phyloP scores from a whole-genome alignment of 1,140 invertebrate species.

The Dreissena polymorpha region DNA sequence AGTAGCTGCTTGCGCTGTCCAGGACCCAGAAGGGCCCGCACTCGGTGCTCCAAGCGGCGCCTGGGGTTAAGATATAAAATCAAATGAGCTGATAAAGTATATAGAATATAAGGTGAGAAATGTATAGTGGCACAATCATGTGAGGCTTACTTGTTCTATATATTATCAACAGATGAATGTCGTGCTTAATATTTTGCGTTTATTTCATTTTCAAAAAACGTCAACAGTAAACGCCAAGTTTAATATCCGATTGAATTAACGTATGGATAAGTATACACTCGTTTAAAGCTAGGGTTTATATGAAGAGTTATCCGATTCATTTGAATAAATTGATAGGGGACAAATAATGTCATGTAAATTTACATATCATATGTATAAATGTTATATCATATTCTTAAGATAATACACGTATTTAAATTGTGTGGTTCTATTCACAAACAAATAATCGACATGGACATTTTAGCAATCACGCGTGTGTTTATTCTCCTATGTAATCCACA shows the following conservation, averaged over 20 bases:
- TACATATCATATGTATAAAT: background rate
- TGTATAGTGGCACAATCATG: background rate
- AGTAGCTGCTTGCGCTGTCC: constrained; percentile 41
- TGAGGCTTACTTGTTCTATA: background rate
- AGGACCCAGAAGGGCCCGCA: constrained; percentile 63
- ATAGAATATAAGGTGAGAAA: background rate
- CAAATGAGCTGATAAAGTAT: background rate
- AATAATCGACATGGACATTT: too few relatives aligned
- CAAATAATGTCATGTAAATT: background rate
- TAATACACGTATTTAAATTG: background rate
- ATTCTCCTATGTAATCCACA: too few relatives aligned
- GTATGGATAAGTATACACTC: too few relatives aligned
- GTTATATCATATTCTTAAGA: background rate
- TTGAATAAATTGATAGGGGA: background rate
- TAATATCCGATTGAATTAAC: too few relatives aligned
- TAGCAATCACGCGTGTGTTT: too few relatives aligned
- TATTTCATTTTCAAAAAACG: too few relatives aligned
- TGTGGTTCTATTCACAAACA: too few relatives aligned
- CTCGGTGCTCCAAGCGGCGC: constrained; percentile 44
- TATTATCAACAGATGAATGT: too few relatives aligned
- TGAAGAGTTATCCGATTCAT: too few relatives aligned
- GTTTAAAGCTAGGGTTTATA: too few relatives aligned
- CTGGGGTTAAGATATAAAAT: background rate
- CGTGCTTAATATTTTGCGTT: too few relatives aligned
- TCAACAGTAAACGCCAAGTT: too few relatives aligned